Conservation (phyloP, 2,113 vertebrate species). For the Bos taurus region ARS-UCD2.0 NC_037339.1:86437001-86437500, state of each 20-base stretch:
- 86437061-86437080: background rate
- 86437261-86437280: accelerated
- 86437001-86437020: background rate
- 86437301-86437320: background rate
- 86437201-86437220: background rate
- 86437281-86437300: background rate
- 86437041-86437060: background rate
- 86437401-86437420: background rate
- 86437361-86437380: background rate
- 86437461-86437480: accelerated
- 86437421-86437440: too few species aligned
- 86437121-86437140: background rate
- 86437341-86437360: background rate
- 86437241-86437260: accelerated
- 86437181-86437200: accelerated
- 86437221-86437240: background rate
- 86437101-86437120: accelerated
- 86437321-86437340: background rate
- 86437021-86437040: background rate
- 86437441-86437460: background rate
- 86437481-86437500: background rate
- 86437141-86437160: accelerated
- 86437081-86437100: accelerated
- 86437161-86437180: accelerated
- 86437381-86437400: background rate